Evolutionary conservation across 2,113 vertebrate genomes (phyloP).

Genomic region (rat (Rattus norvegicus)): GRCr8 NC_086026.1:68304501-68305000

Average conservation of each 20-base stretch:
- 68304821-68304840: conserved; percentile 24
- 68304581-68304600: not conserved
- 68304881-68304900: not conserved
- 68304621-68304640: not conserved
- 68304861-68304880: conserved; percentile 3
- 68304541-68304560: not conserved
- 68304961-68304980: conserved; percentile 12
- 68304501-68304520: not conserved
- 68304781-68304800: not conserved
- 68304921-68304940: not conserved
- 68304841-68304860: conserved; percentile 1
- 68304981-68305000: conserved; percentile 7
- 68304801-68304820: not conserved
- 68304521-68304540: not conserved
- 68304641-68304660: not conserved
- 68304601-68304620: not conserved
- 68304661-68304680: not conserved
- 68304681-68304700: not conserved
- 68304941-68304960: not conserved
- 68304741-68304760: not conserved
- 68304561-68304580: not conserved
- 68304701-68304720: conserved; percentile 9
- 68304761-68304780: not conserved
- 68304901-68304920: not conserved
- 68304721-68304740: conserved; percentile 11